phyloP scores from a whole-genome alignment of 2,888 invertebrate genomes.

The Clostera curtula region DNA sequence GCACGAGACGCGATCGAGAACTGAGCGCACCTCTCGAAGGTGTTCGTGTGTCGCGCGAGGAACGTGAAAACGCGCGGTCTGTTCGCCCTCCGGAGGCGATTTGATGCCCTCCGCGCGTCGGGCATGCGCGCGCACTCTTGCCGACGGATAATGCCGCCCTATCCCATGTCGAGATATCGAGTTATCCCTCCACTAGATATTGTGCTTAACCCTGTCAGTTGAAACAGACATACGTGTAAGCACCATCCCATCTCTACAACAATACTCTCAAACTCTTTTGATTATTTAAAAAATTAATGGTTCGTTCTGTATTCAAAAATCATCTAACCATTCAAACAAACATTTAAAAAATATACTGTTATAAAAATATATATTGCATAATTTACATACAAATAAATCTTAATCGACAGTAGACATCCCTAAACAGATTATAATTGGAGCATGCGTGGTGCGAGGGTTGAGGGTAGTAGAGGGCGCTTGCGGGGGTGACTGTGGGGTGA shows the following conservation, averaged over 20 bases:
- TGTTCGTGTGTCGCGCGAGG: slow-evolving; percentile 44
- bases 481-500: slow-evolving; percentile 24
- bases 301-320: no score
- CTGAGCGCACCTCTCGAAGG: slow-evolving; percentile 46
- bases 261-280: slow-evolving; percentile 21
- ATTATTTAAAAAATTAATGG: no score
- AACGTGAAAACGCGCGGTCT: slow-evolving; percentile 53
- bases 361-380: slow-evolving; percentile 8
- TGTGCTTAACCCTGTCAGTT: slow-evolving; percentile 51
- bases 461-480: slow-evolving; percentile 37
- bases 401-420: slow-evolving; percentile 70
- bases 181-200: slow-evolving; percentile 53
- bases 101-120: slow-evolving; percentile 69
- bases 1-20: slow-evolving; percentile 36
- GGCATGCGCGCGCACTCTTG: slow-evolving; percentile 64
- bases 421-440: slow-evolving; percentile 74
- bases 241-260: slow-evolving; percentile 26
- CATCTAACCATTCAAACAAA: no score
- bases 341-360: no score
- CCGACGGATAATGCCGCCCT: slow-evolving; percentile 66
- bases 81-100: slow-evolving; percentile 68
- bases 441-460: slow-evolving; percentile 70
- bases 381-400: slow-evolving; percentile 25
- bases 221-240: slow-evolving; percentile 37
- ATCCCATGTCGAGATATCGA: slow-evolving; percentile 67